Evolutionary conservation across 2,888 invertebrate species (phyloP).

Genomic region (Apocheima hispidaria): DNA sequence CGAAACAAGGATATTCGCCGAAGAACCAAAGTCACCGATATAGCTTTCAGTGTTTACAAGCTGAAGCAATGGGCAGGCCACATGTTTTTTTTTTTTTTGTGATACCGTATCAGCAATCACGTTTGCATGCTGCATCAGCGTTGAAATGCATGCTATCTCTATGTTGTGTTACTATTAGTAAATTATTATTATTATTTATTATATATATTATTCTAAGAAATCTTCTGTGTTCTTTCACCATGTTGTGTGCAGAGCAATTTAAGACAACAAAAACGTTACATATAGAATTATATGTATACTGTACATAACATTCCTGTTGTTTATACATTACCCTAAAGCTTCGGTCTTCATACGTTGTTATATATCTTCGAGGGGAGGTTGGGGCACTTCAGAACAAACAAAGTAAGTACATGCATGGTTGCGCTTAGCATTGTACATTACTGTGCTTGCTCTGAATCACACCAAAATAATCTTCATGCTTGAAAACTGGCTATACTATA

Average conservation of each 20-base stretch:
- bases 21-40: too few species aligned
- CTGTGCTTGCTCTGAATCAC: constrained; percentile 85
- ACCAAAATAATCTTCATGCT: constrained; percentile 46
- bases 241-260: constrained; percentile 80
- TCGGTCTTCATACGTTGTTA: constrained; percentile 36
- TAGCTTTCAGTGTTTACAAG: too few species aligned
- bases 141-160: too few species aligned
- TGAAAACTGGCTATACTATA: not conserved
- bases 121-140: too few species aligned
- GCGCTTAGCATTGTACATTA: constrained; percentile 84
- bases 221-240: not conserved
- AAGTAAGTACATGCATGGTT: constrained; percentile 85
- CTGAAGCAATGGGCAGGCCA: too few species aligned
- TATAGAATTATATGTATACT: constrained; percentile 84
- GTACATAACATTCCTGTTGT: constrained; percentile 87
- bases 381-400: constrained; percentile 83
- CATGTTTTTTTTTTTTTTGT: too few species aligned
- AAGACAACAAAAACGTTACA: constrained; percentile 87
- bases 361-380: constrained; percentile 39
- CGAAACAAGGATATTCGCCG: too few species aligned
- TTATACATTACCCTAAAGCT: constrained; percentile 82
- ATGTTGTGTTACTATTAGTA: not conserved
- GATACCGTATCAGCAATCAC: too few species aligned
- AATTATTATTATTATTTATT: not conserved
- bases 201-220: not conserved